Base-by-base conservation (phyloP, 1,140 invertebrate genomes). In the Sarcophaga peregrina region DNA sequence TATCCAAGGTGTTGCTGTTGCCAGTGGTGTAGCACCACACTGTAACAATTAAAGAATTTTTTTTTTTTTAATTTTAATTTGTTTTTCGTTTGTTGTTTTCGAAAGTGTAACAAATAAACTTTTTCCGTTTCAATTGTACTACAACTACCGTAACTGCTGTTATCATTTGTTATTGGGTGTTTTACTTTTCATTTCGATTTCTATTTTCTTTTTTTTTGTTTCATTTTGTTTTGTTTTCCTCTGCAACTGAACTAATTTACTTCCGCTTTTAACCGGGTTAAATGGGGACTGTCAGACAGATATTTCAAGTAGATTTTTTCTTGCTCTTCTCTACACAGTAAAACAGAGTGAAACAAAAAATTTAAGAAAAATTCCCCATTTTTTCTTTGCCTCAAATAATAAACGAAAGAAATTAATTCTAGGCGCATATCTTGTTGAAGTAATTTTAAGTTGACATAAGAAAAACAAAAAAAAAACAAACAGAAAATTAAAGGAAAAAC, bases 51-150 rank as follows among this genome's bases (percentile, higher is more conserved):
- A 37, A 37, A 37, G 25, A 37, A 37, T 37, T 37, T 37, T 68
- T 68, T 13, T 58, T 58, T 58, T 10, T 68, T 20, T 8, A 20
- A 7, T 68, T 37, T 68, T 52, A 52, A 52, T 8, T 68, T 20
- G 17, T 8, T 68, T 15, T 20, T 25, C 62, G 20, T 68, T 68
- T 68, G 6, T 8, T 20, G 62, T 68, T 68, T 68, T 68, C 17
- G 62, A 68, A 68, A 20, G 62, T 68, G 62, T 68, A 20, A 68
- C 62, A 68, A 68, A 68, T 68, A 20, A 68, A 68, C n/a, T 68
- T 68, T 68, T 68, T 68, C 17, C 62, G 17, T 25, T 58, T 58
- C 25, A 37, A 37, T 37, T 37, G 25, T 37, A 37, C 25, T 37
- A 37, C 25, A 37, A 37, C 25, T 37, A 37, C 25, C 25, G 25